A percentile compares a stretch with the other conserved stretches of the same genome.
Conservation (phyloP, 37 sponge, comb jelly and placozoan species). For the Mnemiopsis leidyi region DNA sequence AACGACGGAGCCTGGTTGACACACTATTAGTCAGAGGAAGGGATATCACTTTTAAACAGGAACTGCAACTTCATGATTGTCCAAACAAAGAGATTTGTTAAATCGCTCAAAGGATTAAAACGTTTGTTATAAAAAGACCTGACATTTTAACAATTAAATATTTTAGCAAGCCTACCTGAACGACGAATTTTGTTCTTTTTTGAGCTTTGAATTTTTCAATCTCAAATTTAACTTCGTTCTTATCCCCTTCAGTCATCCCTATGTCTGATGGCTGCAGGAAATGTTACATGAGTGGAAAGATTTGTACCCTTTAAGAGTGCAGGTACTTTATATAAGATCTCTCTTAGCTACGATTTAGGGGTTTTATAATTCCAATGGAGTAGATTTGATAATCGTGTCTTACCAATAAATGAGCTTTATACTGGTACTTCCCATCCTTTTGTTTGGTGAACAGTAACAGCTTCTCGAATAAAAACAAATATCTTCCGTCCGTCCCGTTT, state of each 20-base stretch:
- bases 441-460: slow-evolving; percentile 14
- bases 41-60: background rate
- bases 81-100: too few relatives aligned
- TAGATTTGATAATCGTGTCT: background rate
- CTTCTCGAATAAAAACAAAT: slow-evolving; percentile 30
- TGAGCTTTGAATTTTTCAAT: background rate
- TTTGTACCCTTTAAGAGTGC: too few relatives aligned
- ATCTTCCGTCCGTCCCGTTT: slow-evolving; percentile 40
- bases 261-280: slow-evolving; percentile 11
- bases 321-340: too few relatives aligned
- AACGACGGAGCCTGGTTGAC: slow-evolving; percentile 9
- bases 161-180: slow-evolving; percentile 36
- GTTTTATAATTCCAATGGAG: too few relatives aligned
- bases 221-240: slow-evolving; percentile 9
- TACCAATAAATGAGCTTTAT: slow-evolving; percentile 45
- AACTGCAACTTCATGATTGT: too few relatives aligned
- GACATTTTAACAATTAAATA: too few relatives aligned
- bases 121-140: too few relatives aligned
- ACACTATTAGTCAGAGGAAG: too few relatives aligned
- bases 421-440: slow-evolving; percentile 56
- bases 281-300: background rate
- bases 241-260: slow-evolving; percentile 3
- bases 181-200: background rate
- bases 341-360: too few relatives aligned
- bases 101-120: too few relatives aligned